Base-by-base conservation (phyloP, 1,140 invertebrate species). In the Trichonephila clavipes region DNA sequence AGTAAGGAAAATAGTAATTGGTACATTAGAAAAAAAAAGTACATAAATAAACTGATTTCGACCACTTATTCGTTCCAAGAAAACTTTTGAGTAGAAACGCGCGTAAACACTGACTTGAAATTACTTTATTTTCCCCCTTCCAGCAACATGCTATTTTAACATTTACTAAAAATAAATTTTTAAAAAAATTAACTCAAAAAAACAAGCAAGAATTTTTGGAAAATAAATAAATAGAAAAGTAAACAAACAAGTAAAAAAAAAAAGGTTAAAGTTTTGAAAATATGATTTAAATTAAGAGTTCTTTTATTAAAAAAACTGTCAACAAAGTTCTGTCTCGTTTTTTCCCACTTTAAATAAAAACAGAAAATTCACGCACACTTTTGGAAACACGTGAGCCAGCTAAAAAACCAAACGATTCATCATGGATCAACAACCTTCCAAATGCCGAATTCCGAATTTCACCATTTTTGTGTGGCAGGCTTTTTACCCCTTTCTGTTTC, bases 351-450 rank as follows among this genome's bases (percentile, higher is more conserved):
- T 77, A 77, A 77, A 40, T 16, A 40, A 77, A 0, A 40, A 77
- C 14, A 18, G 24, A 40, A 88, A 88, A 62, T 40, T 16, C 85
- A 18, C 59, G 62, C 61, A 66, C 86, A 61, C n/a, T 85, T 85
- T 85, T 8, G 21, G 34, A 85, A 59, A 66, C 88, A 89, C 59
- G 66, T 77, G 88, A 89, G 69, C 16, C 44, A 21, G 69, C 12
- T 40, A 40, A 89, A 44, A 89, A 89, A 89, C 72, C 88, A 66
- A 89, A 89, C 88, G 34, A 89, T 89, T 89, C 88, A 40, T 40
- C 34, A 77, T 77, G 40, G 88, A 89, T 89, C 88, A 89, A 89
- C 88, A 89, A 89, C 88, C 88, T 89, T 89, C 40, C 85, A 59
- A 58, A 83, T 51, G n/a, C 18, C 58, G 51, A 83, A 85, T 85